These are phyloP conservation scores for Lycocerus yunnanus DNA, from an alignment of 2,888 invertebrate species.

Conservation along the genomic window DNA sequence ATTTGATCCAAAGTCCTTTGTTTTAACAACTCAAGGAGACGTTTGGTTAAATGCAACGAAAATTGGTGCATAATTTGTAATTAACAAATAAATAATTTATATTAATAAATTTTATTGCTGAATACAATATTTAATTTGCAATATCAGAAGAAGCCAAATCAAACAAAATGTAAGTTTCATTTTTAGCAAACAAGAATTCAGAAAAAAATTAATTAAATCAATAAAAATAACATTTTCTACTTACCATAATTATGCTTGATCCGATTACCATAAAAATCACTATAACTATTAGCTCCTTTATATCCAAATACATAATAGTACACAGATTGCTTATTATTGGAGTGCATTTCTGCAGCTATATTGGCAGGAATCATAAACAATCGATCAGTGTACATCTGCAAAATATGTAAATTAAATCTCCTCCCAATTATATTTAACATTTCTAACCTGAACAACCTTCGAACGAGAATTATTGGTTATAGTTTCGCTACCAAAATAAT, in stretches of 20 bases:
- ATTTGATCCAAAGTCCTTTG: background rate
- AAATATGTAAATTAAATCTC: slow-evolving; percentile 26
- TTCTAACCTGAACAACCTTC: background rate
- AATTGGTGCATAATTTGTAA: background rate
- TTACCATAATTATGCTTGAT: slow-evolving; percentile 64
- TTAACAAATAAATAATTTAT: no score
- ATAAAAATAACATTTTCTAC: background rate
- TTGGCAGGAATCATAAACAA: slow-evolving; percentile 70
- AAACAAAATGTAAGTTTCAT: no score
- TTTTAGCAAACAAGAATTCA: no score
- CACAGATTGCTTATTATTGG: slow-evolving; percentile 61
- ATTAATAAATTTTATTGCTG: no score
- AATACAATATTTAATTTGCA: no score
- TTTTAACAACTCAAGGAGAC: background rate
- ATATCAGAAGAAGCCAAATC: no score
- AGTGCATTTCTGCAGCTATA: slow-evolving; percentile 62
- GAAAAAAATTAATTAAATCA: no score
- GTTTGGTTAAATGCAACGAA: background rate
- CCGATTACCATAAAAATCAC: slow-evolving; percentile 70
- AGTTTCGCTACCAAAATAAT: slow-evolving; percentile 54
- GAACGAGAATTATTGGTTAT: slow-evolving; percentile 45
- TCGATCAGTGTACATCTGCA: slow-evolving; percentile 72
- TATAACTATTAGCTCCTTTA: slow-evolving; percentile 69
- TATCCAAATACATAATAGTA: slow-evolving; percentile 72
- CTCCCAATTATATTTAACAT: background rate